Conservation (phyloP, 2,797 vertebrate genomes). For the Prionace glauca region DNA sequence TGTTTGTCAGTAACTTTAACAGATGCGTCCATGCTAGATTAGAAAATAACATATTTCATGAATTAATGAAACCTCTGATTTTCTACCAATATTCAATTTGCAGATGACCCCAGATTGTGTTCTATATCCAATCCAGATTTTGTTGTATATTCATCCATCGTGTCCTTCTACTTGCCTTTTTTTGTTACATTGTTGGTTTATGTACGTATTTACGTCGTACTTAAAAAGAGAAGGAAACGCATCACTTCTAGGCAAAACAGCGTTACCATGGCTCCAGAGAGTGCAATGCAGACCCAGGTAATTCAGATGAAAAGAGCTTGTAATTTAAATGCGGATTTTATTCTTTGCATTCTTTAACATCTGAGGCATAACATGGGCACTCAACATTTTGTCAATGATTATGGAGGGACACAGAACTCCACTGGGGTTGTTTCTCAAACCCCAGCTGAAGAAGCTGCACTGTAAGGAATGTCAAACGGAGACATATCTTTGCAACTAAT, state of each 20-base stretch:
- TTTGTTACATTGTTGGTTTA: constrained; percentile 84
- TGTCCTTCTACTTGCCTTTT: constrained; percentile 91
- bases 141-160: constrained; percentile 87
- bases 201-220: constrained; percentile 81
- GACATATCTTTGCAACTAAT: not conserved
- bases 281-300: not conserved
- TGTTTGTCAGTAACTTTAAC: not conserved
- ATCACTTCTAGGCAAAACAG: constrained; percentile 75
- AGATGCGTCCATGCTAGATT: not conserved
- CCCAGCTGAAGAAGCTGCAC: not conserved
- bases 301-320: not conserved
- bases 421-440: not conserved
- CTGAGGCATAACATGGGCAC: not conserved
- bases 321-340: not conserved
- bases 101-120: constrained; percentile 80
- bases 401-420: not conserved
- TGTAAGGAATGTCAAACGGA: not conserved
- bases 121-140: constrained; percentile 92
- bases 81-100: constrained; percentile 28
- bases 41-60: not conserved
- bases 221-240: constrained; percentile 78
- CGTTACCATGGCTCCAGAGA: constrained; percentile 61
- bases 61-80: not conserved
- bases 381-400: not conserved
- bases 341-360: not conserved